Base-by-base conservation (phyloP, 2,797 vertebrate genomes). In the Loriculus beryllinus region DNA sequence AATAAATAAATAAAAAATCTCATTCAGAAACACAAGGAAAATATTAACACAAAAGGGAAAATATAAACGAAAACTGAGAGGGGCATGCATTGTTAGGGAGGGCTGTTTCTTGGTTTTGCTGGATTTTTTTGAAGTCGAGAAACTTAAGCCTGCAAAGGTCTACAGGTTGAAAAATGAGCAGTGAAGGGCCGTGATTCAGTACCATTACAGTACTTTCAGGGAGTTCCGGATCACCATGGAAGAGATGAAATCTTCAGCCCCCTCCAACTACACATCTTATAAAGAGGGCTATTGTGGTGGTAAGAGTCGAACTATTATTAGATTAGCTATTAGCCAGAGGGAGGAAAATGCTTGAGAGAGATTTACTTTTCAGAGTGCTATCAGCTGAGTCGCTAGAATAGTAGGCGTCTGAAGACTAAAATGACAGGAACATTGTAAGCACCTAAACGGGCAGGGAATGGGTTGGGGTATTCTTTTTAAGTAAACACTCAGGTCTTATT, bases 301-400 rank as follows among this genome's bases (percentile, higher is more conserved):
- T 76, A 93, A 70, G 48, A 96, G 51, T 91, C 89, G 88, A 92
- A 94, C 92, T 96, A 95, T 96, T 96, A 93, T 96, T 96, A 95
- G 91, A 88, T 90, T 88, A 92, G 85, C 79, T 96, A 76, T 95
- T 97, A 96, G 82, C 82, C 91, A 93, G 82, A 82, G 84, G 72
- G 84, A 93, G 48, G 54, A 91, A 96, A 95, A 92, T 67, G 89
- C 93, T 92, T 91, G 83, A 89, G 92, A 89, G 92, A 95, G 91
- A 93, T 94, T 92, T 92, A 86, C 79, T 92, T 94, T 94, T 45
- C 76, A 63, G 68, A 82, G 76, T 60, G 84, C 87, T 96, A 92
- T 97, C 96, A 92, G 92, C 79, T 82, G 91, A 91, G 85, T 79
- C 2, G 31, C 90, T 95, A 54, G 82, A 94, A 72, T 49, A 95